Conservation (phyloP, 2,888 invertebrate genomes). For the Parascotia fuliginaria region DNA sequence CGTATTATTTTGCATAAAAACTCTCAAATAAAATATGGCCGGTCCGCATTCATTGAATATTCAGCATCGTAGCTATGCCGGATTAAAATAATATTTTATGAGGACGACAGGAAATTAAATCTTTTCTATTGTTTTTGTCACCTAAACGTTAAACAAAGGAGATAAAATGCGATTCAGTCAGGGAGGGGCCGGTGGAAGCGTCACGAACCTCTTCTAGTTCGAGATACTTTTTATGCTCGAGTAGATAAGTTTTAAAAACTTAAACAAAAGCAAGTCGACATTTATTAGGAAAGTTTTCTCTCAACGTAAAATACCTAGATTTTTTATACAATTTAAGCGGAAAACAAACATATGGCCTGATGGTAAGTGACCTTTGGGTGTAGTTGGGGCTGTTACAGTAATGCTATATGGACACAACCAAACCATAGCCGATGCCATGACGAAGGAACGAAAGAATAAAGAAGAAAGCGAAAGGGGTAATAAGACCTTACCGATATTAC, state of each 20-base stretch:
- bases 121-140: conserved; percentile 72
- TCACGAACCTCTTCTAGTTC: conserved; percentile 9
- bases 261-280: conserved; percentile 27
- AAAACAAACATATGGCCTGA: no score
- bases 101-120: conserved; percentile 75
- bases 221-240: conserved; percentile 26
- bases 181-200: conserved; percentile 9
- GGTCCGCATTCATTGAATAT: conserved; percentile 67
- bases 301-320: conserved; percentile 12
- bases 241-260: conserved; percentile 33
- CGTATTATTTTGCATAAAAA: conserved; percentile 63
- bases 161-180: conserved; percentile 36
- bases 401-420: no score
- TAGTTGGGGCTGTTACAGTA: no score
- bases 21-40: conserved; percentile 68
- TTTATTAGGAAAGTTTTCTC: conserved; percentile 41
- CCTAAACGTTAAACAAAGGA: conserved; percentile 53
- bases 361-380: no score
- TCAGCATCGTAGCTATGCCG: conserved; percentile 63
- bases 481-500: no score
- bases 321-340: no score
- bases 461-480: no score
- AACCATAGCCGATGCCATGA: no score
- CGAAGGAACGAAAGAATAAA: no score
- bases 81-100: conserved; percentile 78